Evolutionary conservation across 2,113 vertebrate species (phyloP).

Genomic region (Poeciliopsis turrubarensis): DNA sequence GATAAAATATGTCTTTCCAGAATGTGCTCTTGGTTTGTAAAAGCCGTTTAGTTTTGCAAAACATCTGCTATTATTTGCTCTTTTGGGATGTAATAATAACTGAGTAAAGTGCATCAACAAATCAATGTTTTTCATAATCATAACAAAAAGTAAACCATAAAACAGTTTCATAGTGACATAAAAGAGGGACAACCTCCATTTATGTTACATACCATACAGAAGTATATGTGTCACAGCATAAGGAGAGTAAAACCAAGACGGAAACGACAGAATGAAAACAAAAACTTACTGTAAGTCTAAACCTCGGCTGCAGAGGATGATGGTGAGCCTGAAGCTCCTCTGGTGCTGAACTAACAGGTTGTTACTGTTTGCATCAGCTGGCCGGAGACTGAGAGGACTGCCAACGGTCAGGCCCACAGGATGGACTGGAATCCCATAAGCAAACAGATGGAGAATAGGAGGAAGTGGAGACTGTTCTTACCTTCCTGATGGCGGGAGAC

Average conservation of each 20-base stretch:
- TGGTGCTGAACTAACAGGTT: constrained; percentile 2
- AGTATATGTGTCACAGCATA: neutral
- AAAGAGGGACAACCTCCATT: neutral
- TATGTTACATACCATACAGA: neutral
- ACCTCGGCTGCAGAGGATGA: neutral
- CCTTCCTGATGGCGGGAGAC: constrained; percentile 22
- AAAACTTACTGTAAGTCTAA: neutral
- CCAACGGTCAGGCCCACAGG: constrained; percentile 21
- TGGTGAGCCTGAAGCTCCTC: constrained; percentile 27
- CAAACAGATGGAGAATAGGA: constrained; percentile 55
- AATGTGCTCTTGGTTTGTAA: no score
- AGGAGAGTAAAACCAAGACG: neutral
- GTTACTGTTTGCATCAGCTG: neutral
- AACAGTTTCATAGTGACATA: neutral
- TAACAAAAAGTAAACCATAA: no score
- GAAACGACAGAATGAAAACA: neutral
- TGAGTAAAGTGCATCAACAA: no score
- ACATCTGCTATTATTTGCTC: no score
- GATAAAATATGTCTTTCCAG: no score
- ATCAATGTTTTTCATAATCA: no score
- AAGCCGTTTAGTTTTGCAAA: no score
- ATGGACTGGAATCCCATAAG: constrained; percentile 17
- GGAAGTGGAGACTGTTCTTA: constrained; percentile 45
- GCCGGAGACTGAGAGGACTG: neutral
- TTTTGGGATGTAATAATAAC: no score